phyloP scores from a whole-genome alignment of 2,113 vertebrate genomes.

The Coreoperca whiteheadi region DNA sequence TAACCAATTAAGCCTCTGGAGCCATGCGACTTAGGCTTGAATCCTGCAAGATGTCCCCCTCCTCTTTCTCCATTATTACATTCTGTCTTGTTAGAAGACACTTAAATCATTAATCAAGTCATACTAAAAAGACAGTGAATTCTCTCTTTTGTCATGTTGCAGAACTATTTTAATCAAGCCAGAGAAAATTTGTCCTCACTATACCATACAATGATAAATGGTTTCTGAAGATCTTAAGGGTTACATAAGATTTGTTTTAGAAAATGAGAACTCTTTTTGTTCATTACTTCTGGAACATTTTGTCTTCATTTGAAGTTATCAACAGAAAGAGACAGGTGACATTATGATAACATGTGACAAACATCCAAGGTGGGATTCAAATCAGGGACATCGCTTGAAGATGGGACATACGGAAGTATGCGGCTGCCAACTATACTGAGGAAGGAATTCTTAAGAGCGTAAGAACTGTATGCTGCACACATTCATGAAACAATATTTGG shows the following conservation, averaged over 20 bases:
- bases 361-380: not conserved
- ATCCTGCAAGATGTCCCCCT: not conserved
- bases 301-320: not conserved
- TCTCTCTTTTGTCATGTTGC: not conserved
- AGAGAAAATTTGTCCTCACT: not conserved
- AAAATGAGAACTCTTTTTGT: not conserved
- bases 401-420: not conserved
- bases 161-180: not conserved
- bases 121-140: not conserved
- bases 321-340: not conserved
- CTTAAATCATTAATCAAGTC: not conserved
- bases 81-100: not conserved
- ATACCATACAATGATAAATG: not conserved
- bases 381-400: not conserved
- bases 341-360: not conserved
- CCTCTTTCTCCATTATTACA: not conserved
- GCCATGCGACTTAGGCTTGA: not conserved
- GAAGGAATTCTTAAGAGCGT: conserved; percentile 7
- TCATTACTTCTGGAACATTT: not conserved
- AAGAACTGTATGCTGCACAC: not conserved
- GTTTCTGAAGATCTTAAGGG: not conserved
- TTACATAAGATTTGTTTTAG: not conserved
- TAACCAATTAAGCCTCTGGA: not conserved
- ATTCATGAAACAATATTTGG: conserved; percentile 3
- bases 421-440: not conserved